These are phyloP conservation scores for Phocoena phocoena DNA, from an alignment of 2,113 vertebrate genomes.

Conservation along the genomic window DNA sequence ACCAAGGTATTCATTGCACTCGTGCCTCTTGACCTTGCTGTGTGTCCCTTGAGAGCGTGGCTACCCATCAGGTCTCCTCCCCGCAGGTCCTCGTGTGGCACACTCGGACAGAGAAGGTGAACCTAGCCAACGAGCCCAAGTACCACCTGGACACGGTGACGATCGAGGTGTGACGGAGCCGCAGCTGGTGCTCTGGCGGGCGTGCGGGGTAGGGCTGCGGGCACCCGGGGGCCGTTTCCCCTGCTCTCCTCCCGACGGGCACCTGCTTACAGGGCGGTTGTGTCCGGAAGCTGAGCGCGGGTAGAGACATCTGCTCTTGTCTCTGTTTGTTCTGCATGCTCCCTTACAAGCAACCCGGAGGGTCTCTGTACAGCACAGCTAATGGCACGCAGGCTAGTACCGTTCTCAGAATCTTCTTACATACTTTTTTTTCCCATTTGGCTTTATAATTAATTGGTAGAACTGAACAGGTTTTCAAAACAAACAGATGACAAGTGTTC, in stretches of 20 bases:
- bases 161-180: conserved; percentile 91
- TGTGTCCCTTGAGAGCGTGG: not conserved
- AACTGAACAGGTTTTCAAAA: conserved; percentile 71
- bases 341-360: conserved; percentile 65
- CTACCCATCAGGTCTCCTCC: conserved; percentile 49
- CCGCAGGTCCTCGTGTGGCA: conserved; percentile 98
- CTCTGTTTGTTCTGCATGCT: conserved; percentile 82
- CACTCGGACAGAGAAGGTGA: conserved; percentile 97
- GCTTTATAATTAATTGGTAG: conserved; percentile 48
- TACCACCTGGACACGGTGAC: conserved; percentile 91
- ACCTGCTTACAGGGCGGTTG: conserved; percentile 59
- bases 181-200: not conserved
- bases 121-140: conserved; percentile 95
- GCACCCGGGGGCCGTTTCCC: conserved; percentile 52
- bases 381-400: conserved; percentile 41
- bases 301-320: conserved; percentile 64
- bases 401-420: not conserved
- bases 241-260: conserved; percentile 42
- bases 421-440: not conserved
- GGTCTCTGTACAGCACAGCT: conserved; percentile 5
- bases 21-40: fast-evolving
- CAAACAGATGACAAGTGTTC: not conserved
- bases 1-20: conserved; percentile 89
- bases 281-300: conserved; percentile 27
- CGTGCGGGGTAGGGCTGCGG: not conserved